Evolutionary conservation across 2,797 vertebrate species (phyloP).

Genomic region (Hafferia zeledoni): DNA sequence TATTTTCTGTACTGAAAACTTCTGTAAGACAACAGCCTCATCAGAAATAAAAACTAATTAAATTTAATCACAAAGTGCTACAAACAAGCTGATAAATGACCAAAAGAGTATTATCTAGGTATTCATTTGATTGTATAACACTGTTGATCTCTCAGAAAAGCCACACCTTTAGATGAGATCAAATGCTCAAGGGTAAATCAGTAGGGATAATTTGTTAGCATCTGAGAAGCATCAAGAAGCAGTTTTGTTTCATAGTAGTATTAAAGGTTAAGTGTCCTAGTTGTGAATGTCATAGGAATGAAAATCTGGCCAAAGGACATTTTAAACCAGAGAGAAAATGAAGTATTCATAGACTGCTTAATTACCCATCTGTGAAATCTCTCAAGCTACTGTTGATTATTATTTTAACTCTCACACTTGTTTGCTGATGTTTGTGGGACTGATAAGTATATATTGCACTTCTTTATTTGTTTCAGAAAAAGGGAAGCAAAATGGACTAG

Average conservation of each 20-base stretch:
- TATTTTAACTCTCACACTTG: background rate
- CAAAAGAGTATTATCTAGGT: background rate
- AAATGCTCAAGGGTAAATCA: background rate
- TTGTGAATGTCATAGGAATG: background rate
- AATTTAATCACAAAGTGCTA: background rate
- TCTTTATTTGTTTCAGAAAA: background rate
- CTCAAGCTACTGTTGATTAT: background rate
- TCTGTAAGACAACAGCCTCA: background rate
- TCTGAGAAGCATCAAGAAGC: background rate
- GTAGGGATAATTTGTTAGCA: background rate
- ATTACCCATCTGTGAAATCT: conserved; percentile 12
- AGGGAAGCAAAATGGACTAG: background rate
- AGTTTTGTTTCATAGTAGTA: background rate
- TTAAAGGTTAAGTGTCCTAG: background rate
- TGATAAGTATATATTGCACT: background rate
- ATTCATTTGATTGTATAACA: background rate
- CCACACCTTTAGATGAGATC: background rate
- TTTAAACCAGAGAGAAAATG: background rate
- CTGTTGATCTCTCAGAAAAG: background rate
- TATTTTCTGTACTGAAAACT: background rate
- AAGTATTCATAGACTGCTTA: background rate
- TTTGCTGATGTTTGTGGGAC: background rate
- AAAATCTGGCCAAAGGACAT: background rate
- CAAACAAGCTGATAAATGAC: background rate
- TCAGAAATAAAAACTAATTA: background rate